Evolutionary conservation across 2,888 invertebrate species (phyloP).

Genomic region (Dasypolia templi): DNA sequence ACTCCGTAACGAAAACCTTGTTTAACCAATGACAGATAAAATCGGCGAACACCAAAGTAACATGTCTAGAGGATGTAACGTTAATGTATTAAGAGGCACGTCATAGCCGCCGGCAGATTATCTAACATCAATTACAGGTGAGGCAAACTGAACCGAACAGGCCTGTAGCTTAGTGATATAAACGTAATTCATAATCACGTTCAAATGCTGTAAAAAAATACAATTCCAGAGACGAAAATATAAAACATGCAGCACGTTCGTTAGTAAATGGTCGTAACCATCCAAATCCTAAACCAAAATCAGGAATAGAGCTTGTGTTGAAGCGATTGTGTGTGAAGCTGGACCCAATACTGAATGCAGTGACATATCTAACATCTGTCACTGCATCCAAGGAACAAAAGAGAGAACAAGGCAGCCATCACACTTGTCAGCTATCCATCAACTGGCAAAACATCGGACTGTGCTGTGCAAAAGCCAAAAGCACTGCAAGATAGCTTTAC

Average conservation of each 20-base stretch:
- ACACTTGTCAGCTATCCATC: constrained; percentile 17
- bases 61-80: constrained; percentile 65
- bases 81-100: constrained; percentile 67
- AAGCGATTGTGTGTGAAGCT: background rate
- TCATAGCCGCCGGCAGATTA: constrained; percentile 67
- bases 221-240: background rate
- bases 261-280: background rate
- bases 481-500: background rate
- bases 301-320: background rate
- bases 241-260: background rate
- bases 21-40: constrained; percentile 68
- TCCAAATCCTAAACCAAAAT: background rate
- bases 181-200: background rate
- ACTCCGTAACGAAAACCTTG: constrained; percentile 66
- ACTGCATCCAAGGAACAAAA: background rate
- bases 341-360: background rate
- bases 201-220: background rate
- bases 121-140: constrained; percentile 71
- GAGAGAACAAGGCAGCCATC: constrained; percentile 1
- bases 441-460: background rate
- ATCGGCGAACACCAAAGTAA: constrained; percentile 67
- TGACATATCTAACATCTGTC: background rate
- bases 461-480: background rate
- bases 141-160: constrained; percentile 65
- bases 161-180: constrained; percentile 54